Base-by-base conservation (phyloP, 2,888 invertebrate genomes). In the Megamerina dolium region DNA sequence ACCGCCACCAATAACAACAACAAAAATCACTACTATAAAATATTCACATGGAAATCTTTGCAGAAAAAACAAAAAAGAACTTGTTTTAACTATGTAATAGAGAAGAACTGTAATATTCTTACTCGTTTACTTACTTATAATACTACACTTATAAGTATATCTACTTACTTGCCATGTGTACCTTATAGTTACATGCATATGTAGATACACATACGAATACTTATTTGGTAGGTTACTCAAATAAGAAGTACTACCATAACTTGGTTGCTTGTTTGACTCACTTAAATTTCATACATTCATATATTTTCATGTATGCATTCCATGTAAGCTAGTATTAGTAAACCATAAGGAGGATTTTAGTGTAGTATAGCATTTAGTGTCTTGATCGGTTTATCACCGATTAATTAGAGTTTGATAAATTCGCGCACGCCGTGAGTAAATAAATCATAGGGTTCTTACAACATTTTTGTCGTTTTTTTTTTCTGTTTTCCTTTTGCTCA, bases 321-420 rank as follows among this genome's bases (percentile, higher is more conserved):
- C 2, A 18, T 17, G 14, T 37, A 16, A 37, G 13, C 37, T 45
- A n/a, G n/a, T n/a, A n/a, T n/a, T n/a, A n/a, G n/a, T n/a, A n/a
- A n/a, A n/a, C n/a, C n/a, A n/a, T n/a, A n/a, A n/a, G n/a, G n/a
- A n/a, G n/a, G n/a, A n/a, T n/a, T n/a, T n/a, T 40, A 54, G 60
- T 63, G 64, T 63, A 58, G 61, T 53, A 54, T 57, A 64, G 64
- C 64, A 64, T 66, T 66, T 65, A 66, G 66, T 61, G 66, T 65
- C 66, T 63, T 65, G 64, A 64, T 69, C 68, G 64, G 66, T 69
- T 70, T 70, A 70, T 70, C 70, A 70, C 66, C 70, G 71, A 70
- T 70, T 70, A 70, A 70, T 70, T 70, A 69, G 69, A 70, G 71
- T 68, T 70, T 70, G 70, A 70, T 70, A 70, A 70, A 69, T 70